Base-by-base conservation (phyloP, 2,888 invertebrate species). In the Limnephilus auricula region DNA sequence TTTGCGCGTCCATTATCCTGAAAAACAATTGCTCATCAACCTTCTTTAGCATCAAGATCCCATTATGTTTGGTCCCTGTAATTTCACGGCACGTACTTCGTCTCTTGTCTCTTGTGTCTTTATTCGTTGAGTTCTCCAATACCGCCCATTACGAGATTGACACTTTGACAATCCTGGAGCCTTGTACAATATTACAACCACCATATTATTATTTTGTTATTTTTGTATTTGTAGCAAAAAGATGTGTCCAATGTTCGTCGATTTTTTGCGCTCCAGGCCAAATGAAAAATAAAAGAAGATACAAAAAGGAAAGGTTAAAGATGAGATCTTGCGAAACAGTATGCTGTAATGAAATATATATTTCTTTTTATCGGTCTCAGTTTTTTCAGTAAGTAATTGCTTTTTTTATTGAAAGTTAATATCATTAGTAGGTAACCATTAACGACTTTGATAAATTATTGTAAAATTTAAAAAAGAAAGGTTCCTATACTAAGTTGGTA, bases 131-230 rank as follows among this genome's bases (percentile, higher is more conserved):
- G 30, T 50, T 50, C 87, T 65, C 31, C 50, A 87, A 87, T 50
- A 65, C 87, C 65, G 31, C 32, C 87, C 87, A 87, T 87, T 87
- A 65, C 87, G 31, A 32, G 87, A 87, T 87, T 87, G 87, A 87
- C 87, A 31, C 65, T 87, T 87, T 87, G 65, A 65, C 45, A 45
- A 34, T 45, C n/a, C n/a, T 9, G 65, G n/a, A 65, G 65, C 65
- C 65, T n/a, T 25, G 25, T 25, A 65, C 25, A 80, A 32, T 32
- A 80, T 32, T 31, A 32, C 9, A 15, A 6, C 18, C 13, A 80
- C 80, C 18, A 13, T 80, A 80, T 18, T 80, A 80, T 18, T 31
- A 32, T 80, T 30, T 31, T 79, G 31, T 32, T 80, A 32, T n/a
- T 65, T 65, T 65, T n/a, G 65, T 65, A 65, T 15, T 80, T 80